Conservation (phyloP, 2,888 invertebrate genomes). For the Erannis defoliaria region DNA sequence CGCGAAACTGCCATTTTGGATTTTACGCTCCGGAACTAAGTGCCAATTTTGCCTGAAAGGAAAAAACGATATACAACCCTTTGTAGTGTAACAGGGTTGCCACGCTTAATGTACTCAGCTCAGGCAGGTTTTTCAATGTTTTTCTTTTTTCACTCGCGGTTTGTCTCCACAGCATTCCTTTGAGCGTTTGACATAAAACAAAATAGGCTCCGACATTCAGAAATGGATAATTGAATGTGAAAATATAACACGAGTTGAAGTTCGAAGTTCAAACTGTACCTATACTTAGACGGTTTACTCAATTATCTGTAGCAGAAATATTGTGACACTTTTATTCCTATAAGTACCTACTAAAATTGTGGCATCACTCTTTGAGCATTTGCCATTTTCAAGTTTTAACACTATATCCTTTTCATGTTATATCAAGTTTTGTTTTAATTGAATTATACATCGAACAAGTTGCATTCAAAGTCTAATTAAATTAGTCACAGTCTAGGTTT, state of each 20-base stretch:
- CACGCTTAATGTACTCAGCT: constrained; percentile 67
- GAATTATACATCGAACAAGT: too few species aligned
- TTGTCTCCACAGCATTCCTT: constrained; percentile 19
- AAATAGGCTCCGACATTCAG: constrained; percentile 7
- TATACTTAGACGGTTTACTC: not conserved
- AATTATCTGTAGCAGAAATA: not conserved
- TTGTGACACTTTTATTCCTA: too few species aligned
- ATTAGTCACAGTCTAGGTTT: too few species aligned
- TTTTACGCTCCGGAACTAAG: constrained; percentile 55
- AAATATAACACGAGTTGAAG: not conserved
- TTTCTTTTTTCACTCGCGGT: constrained; percentile 48
- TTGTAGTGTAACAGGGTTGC: constrained; percentile 49
- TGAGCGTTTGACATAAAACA: constrained; percentile 9
- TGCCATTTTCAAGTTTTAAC: too few species aligned
- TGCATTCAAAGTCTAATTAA: too few species aligned
- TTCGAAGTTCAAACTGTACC: not conserved
- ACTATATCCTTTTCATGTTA: too few species aligned
- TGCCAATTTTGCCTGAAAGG: constrained; percentile 57
- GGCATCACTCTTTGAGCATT: too few species aligned
- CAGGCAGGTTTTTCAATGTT: constrained; percentile 53
- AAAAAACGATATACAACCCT: constrained; percentile 53
- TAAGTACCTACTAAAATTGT: too few species aligned
- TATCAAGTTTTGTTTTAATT: too few species aligned
- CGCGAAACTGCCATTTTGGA: constrained; percentile 54
- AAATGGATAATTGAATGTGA: constrained; percentile 8